Evolutionary conservation across 2,888 invertebrate species (phyloP), one percentile per base, ranked within the genome.

Genomic region (Allolobophora icterica): DNA sequence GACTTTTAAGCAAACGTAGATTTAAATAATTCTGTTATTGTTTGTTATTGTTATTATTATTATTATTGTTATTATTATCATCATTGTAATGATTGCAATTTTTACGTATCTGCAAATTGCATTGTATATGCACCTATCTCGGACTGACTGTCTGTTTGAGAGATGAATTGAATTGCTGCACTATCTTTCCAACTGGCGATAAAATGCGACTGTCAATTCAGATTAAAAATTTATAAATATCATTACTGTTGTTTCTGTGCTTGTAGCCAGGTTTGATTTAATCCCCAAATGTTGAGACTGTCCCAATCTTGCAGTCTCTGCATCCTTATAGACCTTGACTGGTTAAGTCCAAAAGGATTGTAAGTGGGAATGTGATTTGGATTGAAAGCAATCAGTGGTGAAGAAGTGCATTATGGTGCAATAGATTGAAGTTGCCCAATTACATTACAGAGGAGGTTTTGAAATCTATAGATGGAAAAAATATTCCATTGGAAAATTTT

Each of bases 51-150:
- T 24, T 52, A 52, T 71, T n/a, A 11, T 71, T 71, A 71, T 71
- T 71, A 71, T 17, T 71, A 13, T n/a, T 71, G 17, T 52, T 52
- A 52, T 71, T 71, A n/a, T 58, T 58, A 30, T 58, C 24, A 58
- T 71, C n/a, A 71, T 71, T 71, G n/a, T 71, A 17, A 71, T n/a
- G 71, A 71, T 71, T 71, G 71, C n/a, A 71, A 71, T 71, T 71
- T n/a, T 71, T 71, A 87, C 87, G n/a, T 21, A 87, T 87, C 34
- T 87, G 87, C 35, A 87, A 38, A 87, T 87, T 87, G 30, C 38
- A 87, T 38, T 87, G 24, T 35, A 87, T 87, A 38, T 87, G 87
- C 87, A 87, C 11, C 38, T 34, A 35, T 87, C 5, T 30, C 71
- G n/a, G n/a, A 71, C 30, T 52, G 45, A 11, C 45, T 45, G 30